These are phyloP conservation scores for Anas platyrhynchos DNA, from an alignment of 2,113 vertebrate species.

Conservation along the genomic window DNA sequence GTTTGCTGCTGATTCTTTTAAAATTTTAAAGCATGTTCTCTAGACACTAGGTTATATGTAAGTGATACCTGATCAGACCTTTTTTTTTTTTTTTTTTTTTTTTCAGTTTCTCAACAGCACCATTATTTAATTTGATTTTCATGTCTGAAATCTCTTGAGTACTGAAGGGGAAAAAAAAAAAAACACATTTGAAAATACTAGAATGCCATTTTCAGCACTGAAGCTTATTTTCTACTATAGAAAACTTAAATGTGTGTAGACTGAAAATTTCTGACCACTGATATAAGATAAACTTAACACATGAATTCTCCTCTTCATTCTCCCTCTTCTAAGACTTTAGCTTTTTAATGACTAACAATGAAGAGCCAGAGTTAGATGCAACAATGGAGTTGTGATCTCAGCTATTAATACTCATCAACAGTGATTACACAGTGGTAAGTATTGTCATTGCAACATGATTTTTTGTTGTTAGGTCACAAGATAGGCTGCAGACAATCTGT, in stretches of 20 bases:
- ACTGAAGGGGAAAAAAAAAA: too few species aligned
- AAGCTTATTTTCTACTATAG: neutral
- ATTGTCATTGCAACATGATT: constrained; percentile 11
- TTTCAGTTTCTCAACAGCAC: neutral
- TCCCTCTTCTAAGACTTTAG: neutral
- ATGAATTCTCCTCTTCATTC: neutral
- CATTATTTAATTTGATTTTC: neutral
- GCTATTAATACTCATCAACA: constrained; percentile 19
- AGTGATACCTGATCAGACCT: neutral
- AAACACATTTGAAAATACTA: neutral
- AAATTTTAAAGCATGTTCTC: neutral
- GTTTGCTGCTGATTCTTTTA: neutral
- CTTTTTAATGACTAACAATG: neutral
- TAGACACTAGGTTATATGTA: neutral
- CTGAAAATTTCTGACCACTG: neutral
- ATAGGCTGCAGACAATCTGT: neutral
- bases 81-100: neutral
- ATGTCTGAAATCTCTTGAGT: neutral
- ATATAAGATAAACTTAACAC: neutral
- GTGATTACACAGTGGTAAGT: constrained; percentile 10
- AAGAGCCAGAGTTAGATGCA: neutral
- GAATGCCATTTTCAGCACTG: neutral
- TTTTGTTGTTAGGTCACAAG: neutral
- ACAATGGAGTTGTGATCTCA: constrained; percentile 5
- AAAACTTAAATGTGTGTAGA: neutral